Percentiles rank a stretch among this genome's conserved stretches.
Evolutionary conservation across 1,140 invertebrate species (phyloP).

Genomic region (Drosophila tani): DNA sequence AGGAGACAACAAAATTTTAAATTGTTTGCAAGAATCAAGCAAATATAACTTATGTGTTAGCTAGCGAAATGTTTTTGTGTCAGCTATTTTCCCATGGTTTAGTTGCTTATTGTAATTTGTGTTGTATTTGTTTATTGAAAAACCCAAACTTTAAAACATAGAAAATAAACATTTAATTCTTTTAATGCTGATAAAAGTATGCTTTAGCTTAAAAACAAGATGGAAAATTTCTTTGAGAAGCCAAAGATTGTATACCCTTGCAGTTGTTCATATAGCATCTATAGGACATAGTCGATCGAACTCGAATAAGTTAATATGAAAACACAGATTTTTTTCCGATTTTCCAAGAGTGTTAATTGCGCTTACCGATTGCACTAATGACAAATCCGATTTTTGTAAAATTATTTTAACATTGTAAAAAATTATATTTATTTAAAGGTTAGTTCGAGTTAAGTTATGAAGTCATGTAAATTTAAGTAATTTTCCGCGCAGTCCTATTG

Average conservation of each 20-base stretch:
- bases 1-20: slow-evolving; percentile 33
- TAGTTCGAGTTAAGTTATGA: too few relatives aligned
- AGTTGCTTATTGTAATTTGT: slow-evolving; percentile 66
- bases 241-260: background rate
- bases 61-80: slow-evolving; percentile 76
- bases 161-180: slow-evolving; percentile 1
- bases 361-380: too few relatives aligned
- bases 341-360: too few relatives aligned
- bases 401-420: too few relatives aligned
- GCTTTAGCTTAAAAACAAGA: background rate
- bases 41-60: slow-evolving; percentile 75
- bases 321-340: too few relatives aligned
- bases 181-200: background rate
- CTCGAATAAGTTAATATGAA: too few relatives aligned
- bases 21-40: slow-evolving; percentile 41
- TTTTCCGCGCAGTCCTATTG: too few relatives aligned
- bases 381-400: too few relatives aligned
- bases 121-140: slow-evolving; percentile 50
- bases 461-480: too few relatives aligned
- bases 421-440: too few relatives aligned
- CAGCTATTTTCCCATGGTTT: slow-evolving; percentile 61
- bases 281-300: too few relatives aligned
- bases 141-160: slow-evolving; percentile 15
- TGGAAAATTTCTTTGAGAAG: background rate
- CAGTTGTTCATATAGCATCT: too few relatives aligned